These are phyloP conservation scores for Istiophorus platypterus DNA, from an alignment of 2,113 vertebrate genomes.

Conservation along the genomic window DNA sequence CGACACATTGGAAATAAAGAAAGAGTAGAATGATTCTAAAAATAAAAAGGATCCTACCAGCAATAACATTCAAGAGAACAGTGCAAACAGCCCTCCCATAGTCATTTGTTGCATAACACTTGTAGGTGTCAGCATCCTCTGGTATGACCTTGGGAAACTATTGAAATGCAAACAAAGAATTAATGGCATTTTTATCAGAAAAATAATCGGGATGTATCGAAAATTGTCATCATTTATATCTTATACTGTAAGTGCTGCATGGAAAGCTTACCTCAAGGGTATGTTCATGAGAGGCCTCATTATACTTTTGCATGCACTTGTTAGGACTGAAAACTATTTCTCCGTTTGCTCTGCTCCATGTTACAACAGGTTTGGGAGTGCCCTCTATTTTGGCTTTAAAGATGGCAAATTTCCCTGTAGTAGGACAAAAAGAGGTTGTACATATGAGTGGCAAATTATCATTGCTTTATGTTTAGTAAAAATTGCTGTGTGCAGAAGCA, in stretches of 20 bases:
- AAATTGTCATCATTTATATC: not conserved
- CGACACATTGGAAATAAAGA: not conserved
- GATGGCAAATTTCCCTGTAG: slow-evolving; percentile 88
- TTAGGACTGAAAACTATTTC: slow-evolving; percentile 80
- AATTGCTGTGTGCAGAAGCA: not conserved
- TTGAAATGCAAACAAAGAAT: slow-evolving; percentile 39
- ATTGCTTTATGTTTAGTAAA: not conserved
- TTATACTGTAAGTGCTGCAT: not conserved
- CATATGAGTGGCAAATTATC: not conserved
- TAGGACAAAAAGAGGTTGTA: not conserved
- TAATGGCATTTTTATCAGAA: not conserved
- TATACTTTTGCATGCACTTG: slow-evolving; percentile 83
- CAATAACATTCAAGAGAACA: slow-evolving; percentile 87
- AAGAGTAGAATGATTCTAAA: not conserved
- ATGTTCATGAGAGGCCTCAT: slow-evolving; percentile 77
- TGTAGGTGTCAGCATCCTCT: slow-evolving; percentile 89
- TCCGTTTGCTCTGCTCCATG: slow-evolving; percentile 84
- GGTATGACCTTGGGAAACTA: slow-evolving; percentile 87
- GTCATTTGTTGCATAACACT: slow-evolving; percentile 88
- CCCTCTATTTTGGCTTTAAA: slow-evolving; percentile 89
- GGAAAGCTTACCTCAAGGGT: slow-evolving; percentile 84
- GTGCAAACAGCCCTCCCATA: slow-evolving; percentile 89
- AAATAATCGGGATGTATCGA: not conserved
- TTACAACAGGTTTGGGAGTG: slow-evolving; percentile 85
- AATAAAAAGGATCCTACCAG: slow-evolving; percentile 80